Conservation (phyloP, 2,113 vertebrate species). For the Lophius piscatorius region DNA sequence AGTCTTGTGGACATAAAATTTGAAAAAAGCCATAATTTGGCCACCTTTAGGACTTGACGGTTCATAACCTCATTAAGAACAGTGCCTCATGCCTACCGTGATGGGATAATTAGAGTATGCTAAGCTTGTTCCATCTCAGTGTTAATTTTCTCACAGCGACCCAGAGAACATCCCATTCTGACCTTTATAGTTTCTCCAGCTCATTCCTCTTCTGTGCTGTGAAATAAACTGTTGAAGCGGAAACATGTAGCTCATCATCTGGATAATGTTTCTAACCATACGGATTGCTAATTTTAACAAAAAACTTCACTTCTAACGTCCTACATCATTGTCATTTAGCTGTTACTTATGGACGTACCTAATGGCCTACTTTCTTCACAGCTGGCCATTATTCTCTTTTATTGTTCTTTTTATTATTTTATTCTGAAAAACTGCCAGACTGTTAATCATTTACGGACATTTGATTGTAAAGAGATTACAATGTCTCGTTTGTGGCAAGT, state of each 20-base stretch:
- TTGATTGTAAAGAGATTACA: no score
- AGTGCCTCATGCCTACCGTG: neutral
- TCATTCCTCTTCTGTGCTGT: slow-evolving; percentile 14
- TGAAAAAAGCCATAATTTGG: no score
- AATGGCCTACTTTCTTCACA: slow-evolving; percentile 64
- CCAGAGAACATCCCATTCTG: slow-evolving; percentile 17
- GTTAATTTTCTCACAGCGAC: slow-evolving; percentile 20
- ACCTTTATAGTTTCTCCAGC: neutral
- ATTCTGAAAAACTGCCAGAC: no score
- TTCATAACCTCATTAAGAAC: no score
- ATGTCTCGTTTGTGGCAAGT: no score
- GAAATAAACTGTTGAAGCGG: slow-evolving; percentile 40
- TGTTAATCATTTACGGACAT: no score
- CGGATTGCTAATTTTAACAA: slow-evolving; percentile 76
- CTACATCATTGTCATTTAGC: slow-evolving; percentile 75
- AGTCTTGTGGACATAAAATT: no score
- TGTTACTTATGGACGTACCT: slow-evolving; percentile 51
- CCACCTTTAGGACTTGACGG: no score
- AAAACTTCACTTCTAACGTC: slow-evolving; percentile 65
- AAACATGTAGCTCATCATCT: slow-evolving; percentile 59
- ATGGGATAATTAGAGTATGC: neutral
- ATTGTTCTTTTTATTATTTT: no score
- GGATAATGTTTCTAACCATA: slow-evolving; percentile 71
- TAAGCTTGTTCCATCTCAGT: slow-evolving; percentile 10
- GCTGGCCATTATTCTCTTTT: no score